phyloP scores from a whole-genome alignment of 2,113 vertebrate genomes.

The Sapajus apella region DNA sequence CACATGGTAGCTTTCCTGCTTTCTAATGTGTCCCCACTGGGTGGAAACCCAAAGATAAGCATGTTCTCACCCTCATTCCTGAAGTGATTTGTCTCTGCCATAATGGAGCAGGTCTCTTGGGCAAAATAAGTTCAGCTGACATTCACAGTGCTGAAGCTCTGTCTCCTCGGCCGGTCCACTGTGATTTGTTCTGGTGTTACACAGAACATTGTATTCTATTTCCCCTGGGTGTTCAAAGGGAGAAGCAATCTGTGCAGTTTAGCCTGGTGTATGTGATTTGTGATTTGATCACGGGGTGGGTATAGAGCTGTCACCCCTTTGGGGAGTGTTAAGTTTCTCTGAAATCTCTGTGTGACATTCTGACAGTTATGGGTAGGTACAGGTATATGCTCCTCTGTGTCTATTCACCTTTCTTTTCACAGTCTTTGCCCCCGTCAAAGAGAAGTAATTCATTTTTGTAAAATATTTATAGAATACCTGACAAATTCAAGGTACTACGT shows the following conservation, averaged over 20 bases:
- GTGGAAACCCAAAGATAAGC: neutral
- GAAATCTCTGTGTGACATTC: neutral
- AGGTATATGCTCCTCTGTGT: neutral
- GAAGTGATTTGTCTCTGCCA: neutral
- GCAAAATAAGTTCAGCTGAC: neutral
- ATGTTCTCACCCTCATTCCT: neutral
- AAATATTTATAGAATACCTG: conserved; percentile 21
- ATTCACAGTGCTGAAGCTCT: neutral
- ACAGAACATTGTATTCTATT: neutral
- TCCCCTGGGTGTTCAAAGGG: neutral
- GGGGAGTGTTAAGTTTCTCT: neutral
- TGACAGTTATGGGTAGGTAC: neutral
- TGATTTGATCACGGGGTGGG: neutral
- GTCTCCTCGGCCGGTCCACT: neutral
- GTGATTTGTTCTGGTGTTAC: neutral
- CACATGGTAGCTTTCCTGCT: neutral
- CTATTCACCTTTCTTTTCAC: neutral
- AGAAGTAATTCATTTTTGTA: neutral
- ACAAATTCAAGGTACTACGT: conserved; percentile 7
- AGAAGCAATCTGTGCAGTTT: neutral
- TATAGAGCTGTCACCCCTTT: neutral
- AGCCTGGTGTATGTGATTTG: neutral
- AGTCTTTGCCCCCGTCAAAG: neutral
- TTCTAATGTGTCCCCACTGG: neutral
- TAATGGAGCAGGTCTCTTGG: neutral